phyloP scores from a whole-genome alignment of 1,140 invertebrate species.

The Zaprionus inermis region DNA sequence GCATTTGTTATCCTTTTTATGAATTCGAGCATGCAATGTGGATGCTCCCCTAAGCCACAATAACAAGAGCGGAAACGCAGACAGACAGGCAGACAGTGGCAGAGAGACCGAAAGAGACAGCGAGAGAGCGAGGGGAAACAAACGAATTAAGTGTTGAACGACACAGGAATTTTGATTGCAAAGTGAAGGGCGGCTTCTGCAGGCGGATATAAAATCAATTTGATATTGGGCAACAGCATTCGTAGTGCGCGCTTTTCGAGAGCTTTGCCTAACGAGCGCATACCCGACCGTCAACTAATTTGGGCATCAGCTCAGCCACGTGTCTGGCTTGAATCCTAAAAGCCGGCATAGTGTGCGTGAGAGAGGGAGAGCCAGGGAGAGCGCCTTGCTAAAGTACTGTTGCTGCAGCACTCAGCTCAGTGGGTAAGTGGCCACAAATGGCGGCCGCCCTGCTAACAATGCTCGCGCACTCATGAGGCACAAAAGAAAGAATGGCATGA shows the following conservation, averaged over 20 bases:
- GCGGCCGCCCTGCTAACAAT: conserved; percentile 29
- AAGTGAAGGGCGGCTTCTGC: conserved; percentile 20
- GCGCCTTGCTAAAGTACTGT: neutral
- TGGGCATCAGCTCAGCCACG: conserved; percentile 8
- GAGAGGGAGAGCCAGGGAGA: neutral
- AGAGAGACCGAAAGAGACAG: neutral
- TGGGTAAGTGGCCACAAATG: conserved; percentile 12
- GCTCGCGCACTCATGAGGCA: conserved; percentile 1
- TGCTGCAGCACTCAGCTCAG: conserved; percentile 1
- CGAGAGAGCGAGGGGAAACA: neutral
- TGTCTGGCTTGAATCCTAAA: conserved; percentile 4
- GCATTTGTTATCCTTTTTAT: conserved; percentile 75
- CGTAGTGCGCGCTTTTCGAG: too few species aligned
- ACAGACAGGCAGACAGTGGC: neutral
- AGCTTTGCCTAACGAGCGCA: neutral
- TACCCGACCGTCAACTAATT: neutral
- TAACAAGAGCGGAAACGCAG: conserved; percentile 27
- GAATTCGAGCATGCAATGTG: conserved; percentile 64
- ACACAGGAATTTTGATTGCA: conserved; percentile 74
- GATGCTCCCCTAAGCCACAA: conserved; percentile 34
- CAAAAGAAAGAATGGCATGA: conserved; percentile 8
- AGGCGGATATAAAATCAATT: conserved; percentile 31
- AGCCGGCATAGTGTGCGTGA: neutral
- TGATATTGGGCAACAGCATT: neutral
- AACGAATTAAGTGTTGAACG: conserved; percentile 61